Conservation (phyloP, 1,140 invertebrate genomes). For the Heliconius eleuchia region DNA sequence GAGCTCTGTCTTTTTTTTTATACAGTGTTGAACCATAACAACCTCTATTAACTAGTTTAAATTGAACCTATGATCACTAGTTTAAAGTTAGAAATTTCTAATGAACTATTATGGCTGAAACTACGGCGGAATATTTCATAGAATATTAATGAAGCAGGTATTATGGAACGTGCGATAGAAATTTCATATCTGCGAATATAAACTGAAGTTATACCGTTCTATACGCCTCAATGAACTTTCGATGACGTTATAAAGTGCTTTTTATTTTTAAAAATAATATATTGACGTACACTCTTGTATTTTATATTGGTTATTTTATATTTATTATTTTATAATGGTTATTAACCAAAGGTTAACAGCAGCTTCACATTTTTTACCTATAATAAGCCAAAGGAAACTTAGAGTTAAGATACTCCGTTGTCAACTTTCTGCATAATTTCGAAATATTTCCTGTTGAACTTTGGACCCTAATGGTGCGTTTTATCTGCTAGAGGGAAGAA, state of each 20-base stretch:
- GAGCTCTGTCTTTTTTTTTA: no score
- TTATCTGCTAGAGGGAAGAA: no score
- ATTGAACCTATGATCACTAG: neutral
- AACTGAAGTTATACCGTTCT: neutral
- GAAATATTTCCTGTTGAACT: no score
- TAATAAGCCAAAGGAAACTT: neutral
- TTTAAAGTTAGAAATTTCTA: neutral
- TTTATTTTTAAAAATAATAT: constrained; percentile 3
- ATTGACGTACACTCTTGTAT: neutral
- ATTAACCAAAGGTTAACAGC: neutral
- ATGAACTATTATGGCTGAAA: neutral
- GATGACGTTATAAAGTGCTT: neutral
- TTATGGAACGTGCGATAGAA: neutral
- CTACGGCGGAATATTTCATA: neutral
- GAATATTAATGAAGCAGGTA: constrained; percentile 6
- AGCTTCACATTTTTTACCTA: neutral
- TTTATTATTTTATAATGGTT: neutral
- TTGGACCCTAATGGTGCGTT: neutral
- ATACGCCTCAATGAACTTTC: constrained; percentile 1
- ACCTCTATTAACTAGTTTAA: neutral
- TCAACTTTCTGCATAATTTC: neutral
- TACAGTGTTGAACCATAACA: no score
- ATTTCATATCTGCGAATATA: constrained; percentile 3
- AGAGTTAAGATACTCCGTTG: neutral
- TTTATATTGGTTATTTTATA: neutral